Evolutionary conservation across 2,888 invertebrate species (phyloP).

Genomic region (Chalcis sispes): DNA sequence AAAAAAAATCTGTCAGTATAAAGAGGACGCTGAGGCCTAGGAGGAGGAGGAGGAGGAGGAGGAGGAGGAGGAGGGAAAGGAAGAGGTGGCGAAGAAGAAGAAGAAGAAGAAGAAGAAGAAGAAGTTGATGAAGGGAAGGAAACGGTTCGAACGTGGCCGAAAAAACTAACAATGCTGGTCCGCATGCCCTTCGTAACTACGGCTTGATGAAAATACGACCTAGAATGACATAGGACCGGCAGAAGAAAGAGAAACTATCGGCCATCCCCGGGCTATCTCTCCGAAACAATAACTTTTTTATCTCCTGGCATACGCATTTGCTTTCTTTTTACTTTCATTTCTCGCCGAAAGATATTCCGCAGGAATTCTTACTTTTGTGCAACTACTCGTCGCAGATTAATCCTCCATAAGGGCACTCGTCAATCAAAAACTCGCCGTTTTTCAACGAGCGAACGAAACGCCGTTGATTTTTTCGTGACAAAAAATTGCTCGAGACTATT

Average conservation of each 20-base stretch:
- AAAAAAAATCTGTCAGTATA: too few relatives aligned
- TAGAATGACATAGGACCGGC: slow-evolving; percentile 60
- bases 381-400: slow-evolving; percentile 31
- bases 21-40: too few relatives aligned
- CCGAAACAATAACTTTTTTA: slow-evolving; percentile 62
- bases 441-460: neutral
- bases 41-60: too few relatives aligned
- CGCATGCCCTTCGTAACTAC: slow-evolving; percentile 30
- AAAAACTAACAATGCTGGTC: slow-evolving; percentile 23
- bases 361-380: slow-evolving; percentile 42
- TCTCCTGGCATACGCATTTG: slow-evolving; percentile 58
- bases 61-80: too few relatives aligned
- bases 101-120: slow-evolving; percentile 14
- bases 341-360: slow-evolving; percentile 1
- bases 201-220: slow-evolving; percentile 68
- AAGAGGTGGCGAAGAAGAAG: slow-evolving; percentile 2
- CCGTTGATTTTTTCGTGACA: too few relatives aligned
- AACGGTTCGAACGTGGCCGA: slow-evolving; percentile 9
- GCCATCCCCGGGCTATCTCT: slow-evolving; percentile 37
- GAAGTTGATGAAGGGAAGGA: neutral
- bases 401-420: slow-evolving; percentile 33
- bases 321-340: slow-evolving; percentile 43
- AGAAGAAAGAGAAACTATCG: slow-evolving; percentile 18
- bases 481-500: too few relatives aligned
- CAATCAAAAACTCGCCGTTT: slow-evolving; percentile 37